A percentile compares a stretch with the other conserved stretches of the same genome.
Evolutionary conservation across 2,113 vertebrate genomes (phyloP).

Genomic region (Colaptes auratus): DNA sequence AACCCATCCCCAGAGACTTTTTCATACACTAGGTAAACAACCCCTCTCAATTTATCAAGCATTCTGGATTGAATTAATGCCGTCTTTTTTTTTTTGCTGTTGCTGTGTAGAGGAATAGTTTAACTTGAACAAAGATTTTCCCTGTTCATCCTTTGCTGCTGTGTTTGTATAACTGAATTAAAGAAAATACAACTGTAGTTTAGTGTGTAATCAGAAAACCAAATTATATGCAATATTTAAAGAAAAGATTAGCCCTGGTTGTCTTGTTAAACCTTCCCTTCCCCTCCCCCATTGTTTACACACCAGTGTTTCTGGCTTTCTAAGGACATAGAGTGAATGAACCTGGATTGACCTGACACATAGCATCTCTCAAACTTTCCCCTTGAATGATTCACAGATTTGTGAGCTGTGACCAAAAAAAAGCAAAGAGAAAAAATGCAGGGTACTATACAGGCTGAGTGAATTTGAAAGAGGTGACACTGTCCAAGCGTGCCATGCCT

Average conservation of each 20-base stretch:
- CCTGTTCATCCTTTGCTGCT: neutral
- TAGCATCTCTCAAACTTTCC: constrained; percentile 36
- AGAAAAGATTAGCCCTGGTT: constrained; percentile 16
- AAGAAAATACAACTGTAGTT: constrained; percentile 31
- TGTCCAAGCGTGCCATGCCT: neutral
- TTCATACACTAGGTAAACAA: constrained; percentile 43
- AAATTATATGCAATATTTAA: neutral
- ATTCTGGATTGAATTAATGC: constrained; percentile 38
- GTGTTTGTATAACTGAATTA: neutral
- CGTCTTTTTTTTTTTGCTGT: constrained; percentile 33
- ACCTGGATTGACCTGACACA: constrained; percentile 57
- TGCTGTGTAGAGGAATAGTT: constrained; percentile 18
- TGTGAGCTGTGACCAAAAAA: constrained; percentile 19
- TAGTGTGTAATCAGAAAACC: neutral
- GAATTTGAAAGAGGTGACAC: neutral
- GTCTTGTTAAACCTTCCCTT: neutral
- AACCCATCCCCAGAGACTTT: constrained; percentile 32
- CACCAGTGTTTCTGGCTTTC: constrained; percentile 5
- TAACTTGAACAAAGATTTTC: constrained; percentile 16
- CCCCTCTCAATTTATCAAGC: constrained; percentile 46
- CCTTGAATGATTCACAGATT: constrained; percentile 7
- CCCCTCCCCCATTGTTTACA: constrained; percentile 45
- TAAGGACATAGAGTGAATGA: constrained; percentile 32
- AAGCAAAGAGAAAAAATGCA: neutral
- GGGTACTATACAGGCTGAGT: neutral